Evolutionary conservation across 1,140 invertebrate species (phyloP).

Genomic region (Paraescarpia echinospica): DNA sequence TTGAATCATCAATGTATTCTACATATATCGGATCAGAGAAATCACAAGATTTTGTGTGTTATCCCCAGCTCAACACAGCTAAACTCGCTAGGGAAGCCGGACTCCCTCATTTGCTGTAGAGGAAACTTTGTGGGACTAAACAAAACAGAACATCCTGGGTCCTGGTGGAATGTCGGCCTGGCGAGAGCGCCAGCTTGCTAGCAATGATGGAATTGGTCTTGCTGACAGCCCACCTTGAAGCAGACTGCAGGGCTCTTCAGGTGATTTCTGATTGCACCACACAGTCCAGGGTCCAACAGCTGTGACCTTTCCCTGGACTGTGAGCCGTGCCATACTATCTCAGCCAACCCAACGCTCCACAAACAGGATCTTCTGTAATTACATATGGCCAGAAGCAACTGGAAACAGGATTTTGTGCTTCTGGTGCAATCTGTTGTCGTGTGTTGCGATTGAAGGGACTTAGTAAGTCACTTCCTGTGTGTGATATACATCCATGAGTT

Average conservation of each 20-base stretch:
- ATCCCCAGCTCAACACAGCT: background rate
- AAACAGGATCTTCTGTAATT: slow-evolving; percentile 1
- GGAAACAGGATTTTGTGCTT: background rate
- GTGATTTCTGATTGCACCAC: background rate
- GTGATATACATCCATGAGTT: background rate
- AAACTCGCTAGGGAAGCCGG: background rate
- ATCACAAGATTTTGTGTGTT: too few species aligned
- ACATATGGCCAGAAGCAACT: background rate
- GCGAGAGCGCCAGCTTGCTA: background rate
- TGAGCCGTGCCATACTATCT: background rate
- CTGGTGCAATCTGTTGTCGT: background rate
- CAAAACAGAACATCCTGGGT: background rate
- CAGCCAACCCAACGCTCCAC: background rate
- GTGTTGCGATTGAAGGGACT: background rate
- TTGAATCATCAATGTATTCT: too few species aligned
- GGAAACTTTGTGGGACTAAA: too few species aligned
- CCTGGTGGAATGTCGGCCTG: background rate
- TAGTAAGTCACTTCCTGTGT: background rate
- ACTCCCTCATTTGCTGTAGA: background rate
- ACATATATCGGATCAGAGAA: too few species aligned
- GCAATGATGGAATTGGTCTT: background rate
- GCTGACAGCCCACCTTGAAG: background rate
- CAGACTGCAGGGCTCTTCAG: background rate
- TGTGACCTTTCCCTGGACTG: background rate
- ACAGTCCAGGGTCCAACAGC: background rate